A percentile compares a stretch with the other conserved stretches of the same genome.
These are phyloP conservation scores for Euzophera pinguis DNA, from an alignment of 2,888 invertebrate genomes.

Conservation along the genomic window DNA sequence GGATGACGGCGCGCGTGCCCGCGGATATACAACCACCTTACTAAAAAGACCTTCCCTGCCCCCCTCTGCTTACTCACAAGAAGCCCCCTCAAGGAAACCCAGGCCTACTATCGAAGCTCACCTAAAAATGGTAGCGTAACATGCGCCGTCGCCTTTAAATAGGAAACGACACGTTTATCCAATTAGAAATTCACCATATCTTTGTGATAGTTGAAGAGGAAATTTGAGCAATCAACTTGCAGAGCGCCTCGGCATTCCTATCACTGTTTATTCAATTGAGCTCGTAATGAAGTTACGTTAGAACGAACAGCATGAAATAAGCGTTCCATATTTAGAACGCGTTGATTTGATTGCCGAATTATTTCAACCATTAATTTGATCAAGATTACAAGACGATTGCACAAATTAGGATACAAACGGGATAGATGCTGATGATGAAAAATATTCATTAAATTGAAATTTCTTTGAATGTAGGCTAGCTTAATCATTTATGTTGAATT, in stretches of 20 bases:
- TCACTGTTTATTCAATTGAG: slow-evolving; percentile 80
- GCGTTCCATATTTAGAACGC: slow-evolving; percentile 41
- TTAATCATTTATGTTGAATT: too few relatives aligned
- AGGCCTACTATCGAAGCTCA: slow-evolving; percentile 47
- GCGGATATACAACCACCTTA: slow-evolving; percentile 41
- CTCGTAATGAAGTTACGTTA: slow-evolving; percentile 77
- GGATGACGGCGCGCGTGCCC: slow-evolving; percentile 75
- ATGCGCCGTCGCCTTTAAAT: slow-evolving; percentile 76
- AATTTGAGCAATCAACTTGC: slow-evolving; percentile 79
- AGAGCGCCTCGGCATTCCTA: slow-evolving; percentile 75
- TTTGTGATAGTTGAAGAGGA: slow-evolving; percentile 80
- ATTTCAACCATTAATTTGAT: slow-evolving; percentile 19
- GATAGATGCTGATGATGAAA: too few relatives aligned
- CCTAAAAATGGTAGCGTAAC: slow-evolving; percentile 58
- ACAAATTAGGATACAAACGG: too few relatives aligned
- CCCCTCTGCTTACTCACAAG: slow-evolving; percentile 26
- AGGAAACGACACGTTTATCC: slow-evolving; percentile 81
- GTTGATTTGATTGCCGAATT: slow-evolving; percentile 33
- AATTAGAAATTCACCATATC: slow-evolving; percentile 81
- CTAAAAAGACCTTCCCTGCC: slow-evolving; percentile 30
- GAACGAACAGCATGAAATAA: slow-evolving; percentile 59
- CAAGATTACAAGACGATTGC: not conserved
- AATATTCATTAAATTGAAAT: too few relatives aligned
- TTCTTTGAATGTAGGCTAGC: too few relatives aligned
- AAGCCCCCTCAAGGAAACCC: slow-evolving; percentile 32